Evolutionary conservation across 2,113 vertebrate genomes (phyloP).

Genomic region (Tringa solitaria): DNA sequence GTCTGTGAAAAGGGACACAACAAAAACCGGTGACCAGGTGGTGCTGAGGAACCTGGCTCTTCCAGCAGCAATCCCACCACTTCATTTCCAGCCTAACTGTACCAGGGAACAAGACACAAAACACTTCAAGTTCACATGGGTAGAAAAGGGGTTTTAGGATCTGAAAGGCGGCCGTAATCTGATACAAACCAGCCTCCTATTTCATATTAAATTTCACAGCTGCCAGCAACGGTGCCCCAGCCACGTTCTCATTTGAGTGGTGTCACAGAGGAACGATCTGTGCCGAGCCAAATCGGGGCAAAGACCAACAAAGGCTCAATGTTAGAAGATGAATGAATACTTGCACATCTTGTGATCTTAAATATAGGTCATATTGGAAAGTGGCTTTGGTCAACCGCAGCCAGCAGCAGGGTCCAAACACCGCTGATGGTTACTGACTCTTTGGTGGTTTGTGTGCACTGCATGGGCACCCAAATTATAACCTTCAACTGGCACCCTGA

Average conservation of each 20-base stretch:
- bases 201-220: background rate
- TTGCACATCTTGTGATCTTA: background rate
- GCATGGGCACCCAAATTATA: background rate
- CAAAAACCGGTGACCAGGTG: background rate
- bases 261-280: background rate
- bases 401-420: background rate
- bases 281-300: background rate
- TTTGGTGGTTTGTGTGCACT: background rate
- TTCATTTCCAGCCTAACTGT: background rate
- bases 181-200: background rate
- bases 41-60: background rate
- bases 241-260: background rate
- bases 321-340: background rate
- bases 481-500: background rate
- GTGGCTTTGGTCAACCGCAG: background rate
- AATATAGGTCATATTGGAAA: background rate
- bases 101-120: background rate
- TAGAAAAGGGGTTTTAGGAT: background rate
- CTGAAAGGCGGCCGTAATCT: background rate
- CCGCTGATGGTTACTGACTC: background rate
- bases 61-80: background rate
- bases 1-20: conserved; percentile 72
- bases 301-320: background rate
- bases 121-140: background rate
- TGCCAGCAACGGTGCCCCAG: accelerated